phyloP scores from a whole-genome alignment of 2,797 vertebrate species.

The Pterois miles region DNA sequence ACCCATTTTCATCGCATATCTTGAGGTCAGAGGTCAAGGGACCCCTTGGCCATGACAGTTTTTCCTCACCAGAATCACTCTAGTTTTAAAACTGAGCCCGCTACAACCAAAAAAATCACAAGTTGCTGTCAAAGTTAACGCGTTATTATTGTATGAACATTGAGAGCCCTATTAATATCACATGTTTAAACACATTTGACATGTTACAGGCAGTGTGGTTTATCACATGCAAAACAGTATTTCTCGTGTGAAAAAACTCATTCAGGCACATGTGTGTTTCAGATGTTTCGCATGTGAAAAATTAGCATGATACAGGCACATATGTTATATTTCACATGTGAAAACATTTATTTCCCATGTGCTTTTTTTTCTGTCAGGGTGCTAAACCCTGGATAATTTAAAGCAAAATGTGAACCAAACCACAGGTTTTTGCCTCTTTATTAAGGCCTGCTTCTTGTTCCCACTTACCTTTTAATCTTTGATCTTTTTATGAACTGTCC shows the following conservation, averaged over 20 bases:
- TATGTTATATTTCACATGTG: background rate
- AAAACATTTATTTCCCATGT: background rate
- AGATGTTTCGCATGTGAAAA: background rate
- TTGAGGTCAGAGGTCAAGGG: too few species aligned
- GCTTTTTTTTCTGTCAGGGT: background rate
- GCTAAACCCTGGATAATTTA: background rate
- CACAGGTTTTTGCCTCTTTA: background rate
- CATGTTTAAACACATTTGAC: background rate
- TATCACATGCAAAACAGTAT: background rate
- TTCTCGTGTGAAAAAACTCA: background rate
- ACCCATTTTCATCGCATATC: too few species aligned
- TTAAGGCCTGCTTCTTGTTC: conserved; percentile 3
- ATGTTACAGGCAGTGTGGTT: background rate
- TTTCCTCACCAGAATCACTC: too few species aligned
- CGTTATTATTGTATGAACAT: too few species aligned
- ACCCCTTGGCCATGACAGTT: too few species aligned
- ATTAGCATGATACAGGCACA: background rate
- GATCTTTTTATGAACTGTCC: conserved; percentile 21
- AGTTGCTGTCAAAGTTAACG: accelerated
- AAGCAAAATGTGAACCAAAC: background rate
- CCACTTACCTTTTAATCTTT: conserved; percentile 11
- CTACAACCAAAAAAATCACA: too few species aligned
- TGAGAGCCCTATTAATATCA: too few species aligned
- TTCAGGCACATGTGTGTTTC: background rate
- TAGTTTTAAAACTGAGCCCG: too few species aligned